Conservation (phyloP, 2,888 invertebrate species). For the Sphaerophoria taeniata region DNA sequence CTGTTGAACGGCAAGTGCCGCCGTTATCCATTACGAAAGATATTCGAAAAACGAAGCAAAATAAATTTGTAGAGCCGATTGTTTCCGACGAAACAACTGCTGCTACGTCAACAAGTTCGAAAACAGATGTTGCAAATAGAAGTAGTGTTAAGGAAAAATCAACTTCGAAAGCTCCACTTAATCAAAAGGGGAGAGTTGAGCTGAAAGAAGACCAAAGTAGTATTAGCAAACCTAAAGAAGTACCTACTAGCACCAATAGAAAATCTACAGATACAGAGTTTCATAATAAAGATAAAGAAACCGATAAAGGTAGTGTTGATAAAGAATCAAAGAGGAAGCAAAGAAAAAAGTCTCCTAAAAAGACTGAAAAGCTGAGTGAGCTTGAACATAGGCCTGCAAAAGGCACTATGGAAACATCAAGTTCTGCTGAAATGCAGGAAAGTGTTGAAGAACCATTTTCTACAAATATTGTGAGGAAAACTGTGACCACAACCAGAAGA, state of each 20-base stretch:
- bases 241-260: constrained; percentile 18
- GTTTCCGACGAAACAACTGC: constrained; percentile 63
- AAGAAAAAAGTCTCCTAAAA: constrained; percentile 67
- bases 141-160: constrained; percentile 53
- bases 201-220: constrained; percentile 13
- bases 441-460: constrained; percentile 52
- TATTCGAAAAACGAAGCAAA: constrained; percentile 65
- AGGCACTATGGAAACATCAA: constrained; percentile 28
- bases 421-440: constrained; percentile 49
- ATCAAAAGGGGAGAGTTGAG: constrained; percentile 65
- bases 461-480: constrained; percentile 40
- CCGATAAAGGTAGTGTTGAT: constrained; percentile 77
- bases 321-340: constrained; percentile 81
- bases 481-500: constrained; percentile 76
- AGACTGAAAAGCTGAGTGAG: not conserved
- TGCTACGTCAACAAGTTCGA: constrained; percentile 50
- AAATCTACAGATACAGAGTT: constrained; percentile 10
- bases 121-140: constrained; percentile 43
- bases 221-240: constrained; percentile 26
- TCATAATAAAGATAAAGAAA: not conserved
- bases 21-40: constrained; percentile 70
- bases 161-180: constrained; percentile 40
- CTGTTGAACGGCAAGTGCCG: constrained; percentile 72
- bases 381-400: constrained; percentile 5
- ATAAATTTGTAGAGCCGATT: constrained; percentile 55